Evolutionary conservation across 35 echinoderm and acorn worm species (phyloP), one percentile per base, ranked within the genome.

Genomic region (Strongylocentrotus purpuratus): DNA sequence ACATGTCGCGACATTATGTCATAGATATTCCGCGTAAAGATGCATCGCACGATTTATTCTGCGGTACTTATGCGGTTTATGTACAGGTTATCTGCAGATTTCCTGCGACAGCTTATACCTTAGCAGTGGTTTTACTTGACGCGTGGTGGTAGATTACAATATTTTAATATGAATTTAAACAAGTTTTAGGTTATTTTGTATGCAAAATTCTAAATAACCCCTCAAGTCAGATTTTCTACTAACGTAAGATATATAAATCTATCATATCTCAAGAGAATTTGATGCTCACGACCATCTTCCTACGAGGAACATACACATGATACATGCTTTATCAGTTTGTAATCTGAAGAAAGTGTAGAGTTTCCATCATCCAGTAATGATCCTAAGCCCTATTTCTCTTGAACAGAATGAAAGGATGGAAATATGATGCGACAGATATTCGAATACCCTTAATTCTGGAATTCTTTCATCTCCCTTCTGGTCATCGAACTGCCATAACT

Each of bases 401-500:
- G 25, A 78, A 22, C 65, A n/a, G 65, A 78, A 78, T 78, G 65
- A 22, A 78, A 14, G 50, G 50, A 55, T 15, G 50, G 15, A 55
- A 28, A 78, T 78, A 78, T 22, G 20, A 78, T 78, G 65, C 18
- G 65, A 78, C 65, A 78, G 65, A 78, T 78, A n/a, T 78, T 78
- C 20, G 65, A 28, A 15, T 78, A 18, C 65, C 65, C 20, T 78
- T 22, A 22, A 28, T 78, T 78, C 65, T n/a, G 8, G 65, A 78
- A 78, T 28, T 78, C 15, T 78, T 78, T 78, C 52, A 59, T 13
- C 18, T 78, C 28, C 28, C 28, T 28, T 59, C 17, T 59, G 65
- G 65, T 78, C 65, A 78, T 78, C 65, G 65, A 78, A 78, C 65
- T 78, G 65, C 65, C 65, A 78, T 78, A 78, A 78, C 65, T 78